A percentile compares a stretch with the other conserved stretches of the same genome.
Evolutionary conservation across 2,888 invertebrate species (phyloP).

Genomic region (Melangyna quadrimaculata): DNA sequence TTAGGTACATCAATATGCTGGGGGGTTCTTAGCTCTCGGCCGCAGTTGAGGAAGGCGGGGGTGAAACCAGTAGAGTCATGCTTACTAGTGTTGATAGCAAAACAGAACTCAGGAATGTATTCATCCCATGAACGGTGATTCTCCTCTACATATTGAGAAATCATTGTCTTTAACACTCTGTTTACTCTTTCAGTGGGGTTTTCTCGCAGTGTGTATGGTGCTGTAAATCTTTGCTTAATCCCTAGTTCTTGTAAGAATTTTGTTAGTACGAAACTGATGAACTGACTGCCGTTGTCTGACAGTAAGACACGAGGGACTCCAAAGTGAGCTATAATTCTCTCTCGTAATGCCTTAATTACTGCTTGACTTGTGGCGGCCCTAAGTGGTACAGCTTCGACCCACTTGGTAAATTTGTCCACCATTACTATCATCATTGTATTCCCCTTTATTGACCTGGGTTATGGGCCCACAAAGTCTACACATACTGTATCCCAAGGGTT

Average conservation of each 20-base stretch:
- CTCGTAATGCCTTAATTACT: not conserved
- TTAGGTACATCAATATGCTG: not conserved
- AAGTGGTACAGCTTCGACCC: not conserved
- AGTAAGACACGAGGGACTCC: not conserved
- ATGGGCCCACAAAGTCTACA: not conserved
- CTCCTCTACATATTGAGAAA: not conserved
- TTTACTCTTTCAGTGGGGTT: not conserved
- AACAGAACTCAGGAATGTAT: not conserved
- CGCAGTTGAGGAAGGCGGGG: not conserved
- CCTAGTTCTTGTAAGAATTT: not conserved
- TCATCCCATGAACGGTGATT: not conserved
- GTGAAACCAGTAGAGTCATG: not conserved
- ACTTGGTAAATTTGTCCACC: not conserved
- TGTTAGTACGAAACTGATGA: not conserved
- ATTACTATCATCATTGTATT: not conserved
- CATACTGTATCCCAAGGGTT: not conserved
- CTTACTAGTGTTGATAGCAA: not conserved
- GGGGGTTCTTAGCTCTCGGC: not conserved
- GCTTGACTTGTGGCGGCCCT: not conserved
- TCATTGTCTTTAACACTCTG: not conserved
- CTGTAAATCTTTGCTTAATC: not conserved
- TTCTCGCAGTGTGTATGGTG: not conserved
- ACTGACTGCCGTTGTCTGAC: not conserved
- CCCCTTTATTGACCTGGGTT: not conserved
- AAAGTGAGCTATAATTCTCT: not conserved